phyloP scores from a whole-genome alignment of 2,113 vertebrate species.

The Mastomys natalensis region DNA sequence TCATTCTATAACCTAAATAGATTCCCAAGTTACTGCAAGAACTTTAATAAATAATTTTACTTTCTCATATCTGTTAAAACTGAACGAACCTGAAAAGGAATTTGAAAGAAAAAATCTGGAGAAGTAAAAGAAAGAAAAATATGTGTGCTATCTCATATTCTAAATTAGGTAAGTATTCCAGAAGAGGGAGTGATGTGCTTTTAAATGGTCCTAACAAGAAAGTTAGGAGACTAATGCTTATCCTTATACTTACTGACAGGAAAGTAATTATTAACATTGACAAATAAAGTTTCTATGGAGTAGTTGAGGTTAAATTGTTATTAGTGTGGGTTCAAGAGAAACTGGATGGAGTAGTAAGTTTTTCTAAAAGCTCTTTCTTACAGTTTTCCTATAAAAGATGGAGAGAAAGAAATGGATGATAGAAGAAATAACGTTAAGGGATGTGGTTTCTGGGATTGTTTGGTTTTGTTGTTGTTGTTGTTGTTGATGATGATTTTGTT shows the following conservation, averaged over 20 bases:
- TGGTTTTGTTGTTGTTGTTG: too few species aligned
- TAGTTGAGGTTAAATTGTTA: background rate
- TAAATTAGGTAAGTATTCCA: conserved; percentile 32
- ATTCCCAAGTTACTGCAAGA: background rate
- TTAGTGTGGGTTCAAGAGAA: background rate
- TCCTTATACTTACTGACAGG: background rate
- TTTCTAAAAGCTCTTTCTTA: background rate
- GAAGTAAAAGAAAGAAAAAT: background rate
- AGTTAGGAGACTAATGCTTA: conserved; percentile 3
- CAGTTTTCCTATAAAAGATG: background rate
- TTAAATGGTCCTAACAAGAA: background rate
- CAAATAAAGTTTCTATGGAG: background rate
- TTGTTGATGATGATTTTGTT: background rate
- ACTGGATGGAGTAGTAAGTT: background rate
- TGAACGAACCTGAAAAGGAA: background rate
- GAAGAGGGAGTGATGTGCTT: background rate
- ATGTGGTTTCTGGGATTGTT: background rate
- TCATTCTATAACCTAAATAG: background rate
- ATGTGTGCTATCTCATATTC: background rate
- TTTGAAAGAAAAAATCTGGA: background rate
- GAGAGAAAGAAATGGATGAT: background rate
- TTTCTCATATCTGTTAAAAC: conserved; percentile 39
- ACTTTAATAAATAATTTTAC: conserved; percentile 18
- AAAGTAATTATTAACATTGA: background rate
- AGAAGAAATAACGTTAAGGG: background rate